Percentiles rank a stretch among this genome's conserved stretches.
These are phyloP conservation scores for Charanyca ferruginea DNA, from an alignment of 2,888 invertebrate species.

Conservation along the genomic window DNA sequence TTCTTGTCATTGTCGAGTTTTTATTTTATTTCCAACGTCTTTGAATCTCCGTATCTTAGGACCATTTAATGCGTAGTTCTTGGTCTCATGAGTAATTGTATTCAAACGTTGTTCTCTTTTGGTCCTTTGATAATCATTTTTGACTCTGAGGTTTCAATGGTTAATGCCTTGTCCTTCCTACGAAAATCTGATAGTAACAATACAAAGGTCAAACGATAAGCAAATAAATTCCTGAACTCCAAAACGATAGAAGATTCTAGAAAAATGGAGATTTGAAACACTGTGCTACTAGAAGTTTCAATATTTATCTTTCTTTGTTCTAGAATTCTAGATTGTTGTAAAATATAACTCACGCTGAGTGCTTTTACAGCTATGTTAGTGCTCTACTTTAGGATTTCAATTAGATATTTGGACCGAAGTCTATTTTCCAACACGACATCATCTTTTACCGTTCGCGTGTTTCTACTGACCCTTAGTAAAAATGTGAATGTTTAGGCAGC, in stretches of 20 bases:
- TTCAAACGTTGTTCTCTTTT: background rate
- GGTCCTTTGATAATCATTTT: background rate
- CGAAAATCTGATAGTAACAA: background rate
- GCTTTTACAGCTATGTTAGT: conserved; percentile 16
- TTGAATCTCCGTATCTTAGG: conserved; percentile 17
- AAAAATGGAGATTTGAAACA: background rate
- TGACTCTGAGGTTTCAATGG: background rate
- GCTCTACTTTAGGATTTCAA: conserved; percentile 30
- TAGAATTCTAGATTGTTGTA: conserved; percentile 28
- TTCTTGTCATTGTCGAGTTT: conserved; percentile 42
- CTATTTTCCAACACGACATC: background rate
- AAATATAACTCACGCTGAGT: conserved; percentile 16
- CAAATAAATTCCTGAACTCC: background rate
- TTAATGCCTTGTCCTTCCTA: background rate
- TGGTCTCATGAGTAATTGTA: no score
- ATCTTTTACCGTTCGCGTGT: conserved; percentile 31
- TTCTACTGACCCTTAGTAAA: background rate
- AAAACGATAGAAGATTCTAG: no score
- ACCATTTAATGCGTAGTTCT: conserved; percentile 27
- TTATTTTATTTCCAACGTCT: conserved; percentile 38
- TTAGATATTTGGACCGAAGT: conserved; percentile 15
- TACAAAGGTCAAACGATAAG: no score
- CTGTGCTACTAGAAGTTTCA: background rate
- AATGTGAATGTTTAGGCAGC: background rate
- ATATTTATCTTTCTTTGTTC: conserved; percentile 22